Conservation (phyloP, 1,140 invertebrate species). For the Camponotus pennsylvanicus region DNA sequence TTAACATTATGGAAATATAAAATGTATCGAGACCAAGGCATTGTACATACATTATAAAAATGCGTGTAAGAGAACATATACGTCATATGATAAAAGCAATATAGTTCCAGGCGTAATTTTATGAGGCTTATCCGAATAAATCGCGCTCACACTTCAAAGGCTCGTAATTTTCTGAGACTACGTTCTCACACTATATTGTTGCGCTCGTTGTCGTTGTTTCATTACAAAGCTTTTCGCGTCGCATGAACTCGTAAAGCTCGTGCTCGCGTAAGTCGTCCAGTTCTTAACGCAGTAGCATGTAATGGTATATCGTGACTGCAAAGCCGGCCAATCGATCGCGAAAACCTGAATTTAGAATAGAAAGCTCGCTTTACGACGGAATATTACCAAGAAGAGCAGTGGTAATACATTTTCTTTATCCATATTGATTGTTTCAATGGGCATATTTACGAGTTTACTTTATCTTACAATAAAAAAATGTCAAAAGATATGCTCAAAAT, state of each 20-base stretch:
- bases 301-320: slow-evolving; percentile 64
- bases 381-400: slow-evolving; percentile 9
- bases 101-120: slow-evolving; percentile 39
- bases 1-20: slow-evolving; percentile 1
- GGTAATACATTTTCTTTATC: slow-evolving; percentile 35
- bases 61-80: slow-evolving; percentile 8
- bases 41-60: not conserved
- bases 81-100: slow-evolving; percentile 24
- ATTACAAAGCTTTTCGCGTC: slow-evolving; percentile 69
- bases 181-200: slow-evolving; percentile 27
- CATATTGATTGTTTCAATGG: slow-evolving; percentile 40
- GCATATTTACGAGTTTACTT: slow-evolving; percentile 22
- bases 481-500: not conserved
- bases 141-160: slow-evolving; percentile 63
- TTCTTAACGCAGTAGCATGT: slow-evolving; percentile 28
- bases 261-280: slow-evolving; percentile 52
- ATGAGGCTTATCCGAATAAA: slow-evolving; percentile 62
- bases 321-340: slow-evolving; percentile 63
- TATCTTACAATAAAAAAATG: not conserved
- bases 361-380: slow-evolving; percentile 29
- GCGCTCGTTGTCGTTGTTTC: slow-evolving; percentile 59
- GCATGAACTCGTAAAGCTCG: slow-evolving; percentile 66
- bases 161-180: slow-evolving; percentile 60
- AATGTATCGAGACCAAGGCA: slow-evolving; percentile 7
- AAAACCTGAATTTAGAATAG: slow-evolving; percentile 58